phyloP scores from a whole-genome alignment of 2,113 vertebrate species.

The Perognathus longimembris region DNA sequence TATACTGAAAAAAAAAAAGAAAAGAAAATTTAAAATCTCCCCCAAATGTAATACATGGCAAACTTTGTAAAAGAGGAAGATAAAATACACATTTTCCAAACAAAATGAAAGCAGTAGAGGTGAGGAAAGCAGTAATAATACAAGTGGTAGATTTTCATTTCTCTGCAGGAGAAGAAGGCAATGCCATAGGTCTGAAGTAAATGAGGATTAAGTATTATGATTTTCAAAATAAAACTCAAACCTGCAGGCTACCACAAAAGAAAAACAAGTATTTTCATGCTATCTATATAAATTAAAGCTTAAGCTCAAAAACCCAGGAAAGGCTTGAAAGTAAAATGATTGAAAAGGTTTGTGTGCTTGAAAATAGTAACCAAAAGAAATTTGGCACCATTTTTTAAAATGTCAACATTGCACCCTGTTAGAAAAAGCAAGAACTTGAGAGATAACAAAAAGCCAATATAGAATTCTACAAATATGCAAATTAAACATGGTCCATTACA shows the following conservation, averaged over 20 bases:
- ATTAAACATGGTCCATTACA: background rate
- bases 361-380: background rate
- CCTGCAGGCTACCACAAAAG: background rate
- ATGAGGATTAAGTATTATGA: background rate
- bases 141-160: background rate
- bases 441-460: background rate
- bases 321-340: slow-evolving; percentile 17
- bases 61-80: background rate
- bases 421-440: background rate
- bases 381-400: background rate
- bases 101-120: background rate
- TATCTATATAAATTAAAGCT: slow-evolving; percentile 1
- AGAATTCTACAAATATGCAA: slow-evolving; percentile 5
- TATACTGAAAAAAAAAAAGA: background rate
- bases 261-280: background rate
- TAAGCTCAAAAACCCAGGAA: background rate
- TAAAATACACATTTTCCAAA: background rate
- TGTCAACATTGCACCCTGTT: background rate
- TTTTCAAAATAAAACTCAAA: slow-evolving; percentile 35
- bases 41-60: background rate
- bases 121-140: background rate
- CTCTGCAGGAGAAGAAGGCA: background rate
- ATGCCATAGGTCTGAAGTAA: background rate
- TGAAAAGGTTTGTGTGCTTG: background rate
- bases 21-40: background rate